phyloP scores from a whole-genome alignment of 2,797 vertebrate species.

The Mus spretus region DNA sequence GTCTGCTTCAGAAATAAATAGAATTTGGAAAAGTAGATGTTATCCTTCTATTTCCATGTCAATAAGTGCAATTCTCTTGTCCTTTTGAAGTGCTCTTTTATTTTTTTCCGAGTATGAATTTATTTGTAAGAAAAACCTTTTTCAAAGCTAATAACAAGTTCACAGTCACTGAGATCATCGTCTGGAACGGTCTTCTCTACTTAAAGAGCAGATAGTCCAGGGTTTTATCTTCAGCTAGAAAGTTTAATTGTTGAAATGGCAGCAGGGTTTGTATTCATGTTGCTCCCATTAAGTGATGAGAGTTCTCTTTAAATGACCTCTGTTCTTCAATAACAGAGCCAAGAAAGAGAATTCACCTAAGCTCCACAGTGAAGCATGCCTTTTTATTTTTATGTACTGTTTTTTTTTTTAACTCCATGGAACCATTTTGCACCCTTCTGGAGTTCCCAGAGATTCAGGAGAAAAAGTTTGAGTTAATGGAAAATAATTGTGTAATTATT shows the following conservation, averaged over 20 bases:
- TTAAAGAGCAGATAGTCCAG: not conserved
- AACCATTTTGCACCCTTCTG: not conserved
- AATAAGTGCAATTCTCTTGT: not conserved
- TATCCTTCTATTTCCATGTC: not conserved
- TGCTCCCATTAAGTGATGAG: not conserved
- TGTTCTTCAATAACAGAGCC: not conserved
- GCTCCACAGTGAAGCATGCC: not conserved
- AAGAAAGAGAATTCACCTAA: not conserved
- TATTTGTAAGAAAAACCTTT: not conserved
- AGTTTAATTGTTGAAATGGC: not conserved
- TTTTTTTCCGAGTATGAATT: not conserved
- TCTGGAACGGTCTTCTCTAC: not conserved
- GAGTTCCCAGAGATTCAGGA: not conserved
- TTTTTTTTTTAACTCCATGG: conserved; percentile 3
- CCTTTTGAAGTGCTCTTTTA: not conserved
- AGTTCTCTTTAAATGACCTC: not conserved
- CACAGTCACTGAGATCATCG: not conserved
- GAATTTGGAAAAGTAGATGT: not conserved
- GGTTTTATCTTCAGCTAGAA: not conserved
- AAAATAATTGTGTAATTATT: not conserved
- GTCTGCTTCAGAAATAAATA: not conserved
- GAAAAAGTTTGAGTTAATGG: not conserved
- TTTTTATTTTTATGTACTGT: not conserved
- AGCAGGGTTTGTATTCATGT: not conserved
- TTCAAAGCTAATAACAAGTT: conserved; percentile 45